phyloP scores from a whole-genome alignment of 92 coral and sea anemone species.

The Muricea muricata region DNA sequence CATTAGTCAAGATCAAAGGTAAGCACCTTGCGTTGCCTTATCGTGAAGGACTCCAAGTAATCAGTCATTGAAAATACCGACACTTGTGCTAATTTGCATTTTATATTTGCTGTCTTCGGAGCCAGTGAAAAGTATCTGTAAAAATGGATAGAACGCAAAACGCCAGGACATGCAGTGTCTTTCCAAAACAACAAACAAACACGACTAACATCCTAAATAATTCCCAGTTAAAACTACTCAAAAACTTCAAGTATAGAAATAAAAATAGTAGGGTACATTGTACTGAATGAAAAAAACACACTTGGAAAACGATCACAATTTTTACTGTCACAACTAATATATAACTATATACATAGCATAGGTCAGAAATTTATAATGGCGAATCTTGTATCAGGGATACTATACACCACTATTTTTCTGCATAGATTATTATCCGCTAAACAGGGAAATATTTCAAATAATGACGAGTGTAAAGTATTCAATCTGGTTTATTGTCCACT shows the following conservation, averaged over 20 bases:
- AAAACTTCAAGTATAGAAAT: background rate
- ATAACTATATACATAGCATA: too few species aligned
- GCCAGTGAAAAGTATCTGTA: background rate
- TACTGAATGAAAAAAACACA: background rate
- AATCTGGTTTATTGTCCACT: too few species aligned
- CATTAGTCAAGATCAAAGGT: background rate
- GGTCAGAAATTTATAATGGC: too few species aligned
- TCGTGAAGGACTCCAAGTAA: background rate
- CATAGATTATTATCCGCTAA: too few species aligned
- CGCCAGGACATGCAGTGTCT: background rate
- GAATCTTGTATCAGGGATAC: too few species aligned
- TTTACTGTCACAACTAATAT: too few species aligned
- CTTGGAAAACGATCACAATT: too few species aligned
- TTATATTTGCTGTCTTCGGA: background rate
- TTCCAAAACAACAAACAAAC: background rate
- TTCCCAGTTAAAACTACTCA: background rate
- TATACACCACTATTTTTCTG: too few species aligned
- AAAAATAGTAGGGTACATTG: background rate
- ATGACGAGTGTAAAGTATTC: too few species aligned
- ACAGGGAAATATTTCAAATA: too few species aligned
- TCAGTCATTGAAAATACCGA: background rate
- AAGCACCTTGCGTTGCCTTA: conserved; percentile 8
- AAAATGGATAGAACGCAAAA: background rate
- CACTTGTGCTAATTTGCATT: background rate
- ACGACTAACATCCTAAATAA: background rate